Base-by-base conservation (phyloP, 2,113 vertebrate genomes). In the Tetraodon nigroviridis region DNA sequence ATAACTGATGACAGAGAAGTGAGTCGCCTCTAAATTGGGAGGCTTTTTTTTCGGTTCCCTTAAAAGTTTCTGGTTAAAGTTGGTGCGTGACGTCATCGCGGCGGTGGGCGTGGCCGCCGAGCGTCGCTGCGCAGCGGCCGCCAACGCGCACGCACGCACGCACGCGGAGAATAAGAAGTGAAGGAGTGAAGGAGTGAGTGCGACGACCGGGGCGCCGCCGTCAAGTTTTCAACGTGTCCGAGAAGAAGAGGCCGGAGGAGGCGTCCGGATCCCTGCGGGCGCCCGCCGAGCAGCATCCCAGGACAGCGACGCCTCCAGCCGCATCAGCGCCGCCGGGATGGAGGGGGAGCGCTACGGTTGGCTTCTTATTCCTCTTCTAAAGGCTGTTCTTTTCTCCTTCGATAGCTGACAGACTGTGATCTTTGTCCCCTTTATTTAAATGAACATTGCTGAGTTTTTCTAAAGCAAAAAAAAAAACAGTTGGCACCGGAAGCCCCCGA, bases 331-430 rank as follows among this genome's bases (percentile, higher is more conserved):
- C 73, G 62, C 58, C 73, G 53, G 78, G 69, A 89, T 88, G 89
- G 84, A 89, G 56, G 80, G 73, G 60, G 80, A 86, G 41, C 64
- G 63, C 52, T 59, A 84, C 78, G 87, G 90, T 89, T 61, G 6
- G 89, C 74, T 37, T 18, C n/a, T 15, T 12, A 40, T 40, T 17
- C 15, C 51, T 52, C 48, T 37, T 12, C 0, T 12, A 4, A 18
- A 49, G 10, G 19, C 4, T 5, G 10, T 37, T 6, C 1, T 37
- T 37, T 8, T 37, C 32, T 37, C 32, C 32, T 37, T 12, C 32
- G 32, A 12, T 11, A 37, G 1, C 32, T 37, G 32, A 37, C 32
- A 37, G 32, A 37, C 3, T 37, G 12, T 37, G 11, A 8, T 8
- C 32, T 11, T 12, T 12, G 32, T 11, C 32, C 11, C 8, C 32